phyloP scores from a whole-genome alignment of 92 coral and sea anemone genomes.

The Heliopora coerulea region DNA sequence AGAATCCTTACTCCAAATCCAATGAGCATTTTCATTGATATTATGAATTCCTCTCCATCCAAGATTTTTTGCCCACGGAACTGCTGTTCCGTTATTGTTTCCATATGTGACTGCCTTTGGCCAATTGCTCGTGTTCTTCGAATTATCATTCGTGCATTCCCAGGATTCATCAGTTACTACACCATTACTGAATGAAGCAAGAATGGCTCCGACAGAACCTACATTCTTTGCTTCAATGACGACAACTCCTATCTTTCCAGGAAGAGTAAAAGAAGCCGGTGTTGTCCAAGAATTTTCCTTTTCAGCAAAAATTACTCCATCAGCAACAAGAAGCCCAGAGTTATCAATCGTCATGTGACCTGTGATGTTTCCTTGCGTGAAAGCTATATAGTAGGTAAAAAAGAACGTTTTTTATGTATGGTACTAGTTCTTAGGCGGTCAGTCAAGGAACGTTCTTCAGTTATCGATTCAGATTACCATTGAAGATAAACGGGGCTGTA shows the following conservation, averaged over 20 bases:
- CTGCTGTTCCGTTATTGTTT: neutral
- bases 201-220: neutral
- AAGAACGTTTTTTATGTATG: no score
- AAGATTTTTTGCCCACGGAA: neutral
- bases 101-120: neutral
- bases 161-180: slow-evolving; percentile 6
- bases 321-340: neutral
- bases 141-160: neutral
- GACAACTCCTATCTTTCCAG: neutral
- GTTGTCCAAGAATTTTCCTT: neutral
- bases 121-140: neutral
- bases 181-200: slow-evolving; percentile 24
- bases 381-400: no score
- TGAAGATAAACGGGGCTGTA: no score
- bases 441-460: no score
- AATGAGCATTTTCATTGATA: neutral
- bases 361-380: neutral
- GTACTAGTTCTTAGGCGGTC: no score
- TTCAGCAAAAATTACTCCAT: neutral
- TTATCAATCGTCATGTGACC: neutral
- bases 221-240: neutral
- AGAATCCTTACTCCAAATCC: neutral
- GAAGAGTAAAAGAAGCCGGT: neutral
- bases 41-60: neutral
- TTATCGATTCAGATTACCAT: no score